These are phyloP conservation scores for zebrafish (Danio rerio) DNA, from an alignment of 2,113 vertebrate genomes.

Conservation along the genomic window DNA sequence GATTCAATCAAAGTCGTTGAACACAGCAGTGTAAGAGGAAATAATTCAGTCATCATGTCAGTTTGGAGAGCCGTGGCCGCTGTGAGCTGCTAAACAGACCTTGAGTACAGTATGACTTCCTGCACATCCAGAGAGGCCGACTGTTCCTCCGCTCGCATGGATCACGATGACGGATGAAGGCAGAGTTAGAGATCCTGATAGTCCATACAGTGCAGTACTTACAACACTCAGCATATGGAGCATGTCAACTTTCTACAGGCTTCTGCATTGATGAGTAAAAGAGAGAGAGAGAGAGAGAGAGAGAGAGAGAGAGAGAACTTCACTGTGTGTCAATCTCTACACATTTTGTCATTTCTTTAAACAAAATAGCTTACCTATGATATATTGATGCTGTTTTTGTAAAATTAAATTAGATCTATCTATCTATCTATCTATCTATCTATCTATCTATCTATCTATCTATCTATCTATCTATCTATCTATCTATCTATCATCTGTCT, in stretches of 20 bases:
- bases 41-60: conserved; percentile 28
- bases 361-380: not conserved
- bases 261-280: not conserved
- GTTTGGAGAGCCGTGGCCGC: conserved; percentile 21
- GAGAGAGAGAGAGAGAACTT: not conserved
- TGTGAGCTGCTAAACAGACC: conserved; percentile 38
- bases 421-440: no score
- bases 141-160: conserved; percentile 34
- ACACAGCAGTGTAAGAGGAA: conserved; percentile 29
- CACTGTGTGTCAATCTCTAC: not conserved
- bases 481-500: no score
- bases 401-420: not conserved
- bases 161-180: conserved; percentile 50
- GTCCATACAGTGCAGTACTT: conserved; percentile 41
- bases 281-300: not conserved
- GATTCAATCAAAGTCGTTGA: conserved; percentile 30
- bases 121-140: conserved; percentile 30
- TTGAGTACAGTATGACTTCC: conserved; percentile 39
- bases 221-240: conserved; percentile 46
- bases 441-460: not conserved
- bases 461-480: not conserved
- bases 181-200: not conserved
- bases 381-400: not conserved
- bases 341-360: not conserved
- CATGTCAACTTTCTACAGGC: conserved; percentile 23